These are phyloP conservation scores for Sakesphorus luctuosus DNA, from an alignment of 2,113 vertebrate genomes.

Conservation along the genomic window DNA sequence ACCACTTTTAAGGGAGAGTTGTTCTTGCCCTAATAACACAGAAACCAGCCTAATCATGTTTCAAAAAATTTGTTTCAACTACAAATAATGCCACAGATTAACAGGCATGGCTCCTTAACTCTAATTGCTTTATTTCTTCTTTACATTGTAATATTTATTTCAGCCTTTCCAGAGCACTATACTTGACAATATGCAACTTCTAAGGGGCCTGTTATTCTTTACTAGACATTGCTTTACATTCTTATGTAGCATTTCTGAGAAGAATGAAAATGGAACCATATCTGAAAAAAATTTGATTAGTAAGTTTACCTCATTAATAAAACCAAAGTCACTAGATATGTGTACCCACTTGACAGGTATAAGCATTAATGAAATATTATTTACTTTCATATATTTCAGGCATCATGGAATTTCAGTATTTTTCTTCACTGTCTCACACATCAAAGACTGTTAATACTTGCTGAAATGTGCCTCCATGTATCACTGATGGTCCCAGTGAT, in stretches of 20 bases:
- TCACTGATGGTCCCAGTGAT: neutral
- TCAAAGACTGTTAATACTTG: neutral
- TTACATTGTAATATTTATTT: neutral
- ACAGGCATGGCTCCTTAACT: neutral
- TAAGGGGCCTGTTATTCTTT: neutral
- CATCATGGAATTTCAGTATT: neutral
- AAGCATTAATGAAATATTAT: neutral
- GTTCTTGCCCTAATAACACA: neutral
- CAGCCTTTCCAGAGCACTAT: neutral
- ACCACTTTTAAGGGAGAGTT: neutral
- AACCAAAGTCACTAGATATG: neutral
- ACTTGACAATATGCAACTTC: neutral
- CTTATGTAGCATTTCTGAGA: neutral
- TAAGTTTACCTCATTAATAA: neutral
- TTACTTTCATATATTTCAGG: neutral
- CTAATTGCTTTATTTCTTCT: neutral
- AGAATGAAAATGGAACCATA: neutral
- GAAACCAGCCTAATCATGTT: neutral
- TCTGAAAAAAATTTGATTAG: neutral
- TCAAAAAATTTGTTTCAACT: neutral
- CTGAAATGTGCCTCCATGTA: neutral
- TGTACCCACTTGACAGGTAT: neutral
- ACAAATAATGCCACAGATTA: slow-evolving; percentile 1
- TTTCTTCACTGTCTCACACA: neutral
- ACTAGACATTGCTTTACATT: neutral